Conservation (phyloP, 2,888 invertebrate species). For the Homarus gammarus region DNA sequence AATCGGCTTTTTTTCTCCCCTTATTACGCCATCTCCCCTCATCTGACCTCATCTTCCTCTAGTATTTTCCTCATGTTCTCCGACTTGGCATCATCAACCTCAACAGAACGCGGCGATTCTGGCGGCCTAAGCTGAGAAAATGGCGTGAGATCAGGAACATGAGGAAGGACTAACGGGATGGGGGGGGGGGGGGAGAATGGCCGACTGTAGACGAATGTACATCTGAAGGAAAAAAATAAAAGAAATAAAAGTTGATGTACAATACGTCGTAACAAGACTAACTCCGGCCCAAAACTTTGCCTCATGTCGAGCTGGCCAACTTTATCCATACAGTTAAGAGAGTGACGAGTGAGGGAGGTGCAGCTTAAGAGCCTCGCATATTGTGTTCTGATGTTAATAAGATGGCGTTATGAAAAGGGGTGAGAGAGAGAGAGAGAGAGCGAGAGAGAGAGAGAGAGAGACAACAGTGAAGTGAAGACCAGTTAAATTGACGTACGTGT, state of each 20-base stretch:
- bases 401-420: too few relatives aligned
- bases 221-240: not conserved
- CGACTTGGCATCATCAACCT: not conserved
- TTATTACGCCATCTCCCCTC: not conserved
- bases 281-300: too few relatives aligned
- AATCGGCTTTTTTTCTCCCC: not conserved
- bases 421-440: too few relatives aligned
- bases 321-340: too few relatives aligned
- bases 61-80: not conserved
- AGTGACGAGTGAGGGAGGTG: too few relatives aligned
- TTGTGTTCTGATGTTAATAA: too few relatives aligned
- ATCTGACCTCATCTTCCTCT: not conserved
- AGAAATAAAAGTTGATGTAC: not conserved
- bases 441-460: too few relatives aligned
- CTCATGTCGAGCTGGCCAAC: too few relatives aligned
- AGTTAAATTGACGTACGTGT: too few relatives aligned
- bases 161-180: not conserved
- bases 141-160: not conserved
- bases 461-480: too few relatives aligned
- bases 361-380: too few relatives aligned
- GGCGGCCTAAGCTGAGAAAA: not conserved
- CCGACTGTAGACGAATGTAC: not conserved
- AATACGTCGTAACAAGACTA: too few relatives aligned
- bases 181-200: not conserved
- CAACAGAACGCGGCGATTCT: not conserved